Conservation (phyloP, 2,113 vertebrate genomes). For the Thunnus maccoyii region DNA sequence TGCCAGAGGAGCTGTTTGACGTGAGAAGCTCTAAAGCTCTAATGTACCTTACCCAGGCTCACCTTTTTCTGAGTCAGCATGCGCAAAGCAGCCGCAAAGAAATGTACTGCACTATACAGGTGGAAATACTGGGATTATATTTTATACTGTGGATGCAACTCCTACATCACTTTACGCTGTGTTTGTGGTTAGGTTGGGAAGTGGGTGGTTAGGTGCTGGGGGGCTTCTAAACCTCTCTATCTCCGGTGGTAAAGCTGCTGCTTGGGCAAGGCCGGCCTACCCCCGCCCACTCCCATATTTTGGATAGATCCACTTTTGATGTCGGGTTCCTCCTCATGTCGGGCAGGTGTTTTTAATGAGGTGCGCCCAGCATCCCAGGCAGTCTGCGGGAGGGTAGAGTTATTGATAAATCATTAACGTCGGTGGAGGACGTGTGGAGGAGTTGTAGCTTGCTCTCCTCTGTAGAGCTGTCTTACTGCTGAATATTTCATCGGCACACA, state of each 20-base stretch:
- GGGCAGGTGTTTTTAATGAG: constrained; percentile 83
- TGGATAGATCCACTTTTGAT: constrained; percentile 85
- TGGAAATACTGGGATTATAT: constrained; percentile 39
- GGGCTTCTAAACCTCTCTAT: constrained; percentile 68
- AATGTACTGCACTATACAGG: constrained; percentile 36
- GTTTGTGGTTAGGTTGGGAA: constrained; percentile 51
- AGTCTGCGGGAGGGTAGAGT: constrained; percentile 78
- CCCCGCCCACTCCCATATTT: constrained; percentile 61
- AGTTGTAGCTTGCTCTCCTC: constrained; percentile 80
- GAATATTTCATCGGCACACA: constrained; percentile 88
- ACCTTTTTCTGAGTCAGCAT: constrained; percentile 35
- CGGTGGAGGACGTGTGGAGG: constrained; percentile 83
- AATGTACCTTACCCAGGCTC: constrained; percentile 28
- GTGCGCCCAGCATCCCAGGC: constrained; percentile 71
- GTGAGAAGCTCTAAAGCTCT: constrained; percentile 23
- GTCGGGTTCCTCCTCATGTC: constrained; percentile 77
- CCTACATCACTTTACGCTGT: constrained; percentile 60
- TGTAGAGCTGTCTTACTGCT: constrained; percentile 82
- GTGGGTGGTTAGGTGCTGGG: constrained; percentile 55
- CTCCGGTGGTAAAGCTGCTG: constrained; percentile 59
- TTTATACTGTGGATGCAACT: constrained; percentile 47
- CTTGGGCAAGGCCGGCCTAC: constrained; percentile 53
- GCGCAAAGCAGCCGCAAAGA: constrained; percentile 47
- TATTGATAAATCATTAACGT: constrained; percentile 89
- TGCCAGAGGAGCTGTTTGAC: constrained; percentile 20